Conservation (phyloP, 1,140 invertebrate genomes). For the Heliconius melpomene region DNA sequence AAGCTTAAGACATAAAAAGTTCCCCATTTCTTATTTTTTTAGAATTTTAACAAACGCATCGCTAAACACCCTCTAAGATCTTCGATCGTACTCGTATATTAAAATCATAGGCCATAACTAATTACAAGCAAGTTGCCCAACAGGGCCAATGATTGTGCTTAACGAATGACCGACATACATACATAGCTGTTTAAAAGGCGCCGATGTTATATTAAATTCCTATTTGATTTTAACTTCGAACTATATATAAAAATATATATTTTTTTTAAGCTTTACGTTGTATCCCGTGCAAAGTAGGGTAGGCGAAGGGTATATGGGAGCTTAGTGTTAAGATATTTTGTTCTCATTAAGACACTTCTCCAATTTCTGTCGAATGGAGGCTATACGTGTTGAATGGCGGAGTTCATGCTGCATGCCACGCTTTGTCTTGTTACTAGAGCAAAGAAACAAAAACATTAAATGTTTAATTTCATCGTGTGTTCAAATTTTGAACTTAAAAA, state of each 20-base stretch:
- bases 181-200: not conserved
- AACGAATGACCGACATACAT: not conserved
- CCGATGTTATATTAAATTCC: not conserved
- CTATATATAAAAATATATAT: not conserved
- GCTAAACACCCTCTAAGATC: not conserved
- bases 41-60: not conserved
- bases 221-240: not conserved
- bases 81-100: not conserved
- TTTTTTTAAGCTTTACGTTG: not conserved
- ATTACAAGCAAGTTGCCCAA: not conserved
- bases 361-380: not conserved
- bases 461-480: not conserved
- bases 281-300: too few relatives aligned
- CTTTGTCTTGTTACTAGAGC: not conserved
- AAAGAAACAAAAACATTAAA: not conserved
- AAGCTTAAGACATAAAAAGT: too few relatives aligned
- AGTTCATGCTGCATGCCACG: too few relatives aligned
- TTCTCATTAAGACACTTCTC: not conserved
- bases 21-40: too few relatives aligned
- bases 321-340: not conserved
- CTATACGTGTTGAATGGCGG: not conserved
- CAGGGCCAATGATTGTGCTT: slow-evolving; percentile 9
- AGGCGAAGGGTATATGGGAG: not conserved
- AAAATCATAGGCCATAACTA: slow-evolving; percentile 12
- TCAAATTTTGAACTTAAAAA: too few relatives aligned